A percentile compares a stretch with the other conserved stretches of the same genome.
phyloP scores from a whole-genome alignment of 2,797 vertebrate genomes.

The Pangasius larnaudii region DNA sequence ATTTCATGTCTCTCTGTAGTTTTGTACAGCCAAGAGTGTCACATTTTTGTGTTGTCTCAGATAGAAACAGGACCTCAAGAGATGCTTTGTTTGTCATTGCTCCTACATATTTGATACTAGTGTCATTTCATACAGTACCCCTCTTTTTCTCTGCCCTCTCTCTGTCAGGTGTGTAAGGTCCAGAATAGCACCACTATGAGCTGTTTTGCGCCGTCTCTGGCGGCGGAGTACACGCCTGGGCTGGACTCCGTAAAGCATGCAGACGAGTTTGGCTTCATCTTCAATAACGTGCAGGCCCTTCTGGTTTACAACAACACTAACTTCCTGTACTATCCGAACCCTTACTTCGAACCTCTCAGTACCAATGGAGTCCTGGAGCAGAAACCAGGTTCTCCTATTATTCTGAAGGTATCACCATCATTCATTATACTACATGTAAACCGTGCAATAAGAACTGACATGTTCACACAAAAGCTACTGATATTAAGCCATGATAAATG shows the following conservation, averaged over 20 bases:
- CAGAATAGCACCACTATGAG: slow-evolving; percentile 88
- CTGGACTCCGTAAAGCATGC: slow-evolving; percentile 89
- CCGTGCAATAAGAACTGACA: neutral
- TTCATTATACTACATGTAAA: neutral
- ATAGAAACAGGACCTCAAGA: neutral
- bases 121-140: neutral
- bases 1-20: neutral
- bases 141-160: neutral
- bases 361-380: slow-evolving; percentile 88
- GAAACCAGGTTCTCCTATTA: slow-evolving; percentile 96
- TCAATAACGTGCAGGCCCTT: slow-evolving; percentile 95
- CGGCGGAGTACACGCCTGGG: slow-evolving; percentile 81
- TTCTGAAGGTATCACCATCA: slow-evolving; percentile 88
- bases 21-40: neutral
- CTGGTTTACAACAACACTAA: slow-evolving; percentile 96
- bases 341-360: slow-evolving; percentile 93
- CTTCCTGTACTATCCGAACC: slow-evolving; percentile 96
- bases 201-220: slow-evolving; percentile 89
- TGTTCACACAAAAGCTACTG: neutral
- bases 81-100: slow-evolving; percentile 17
- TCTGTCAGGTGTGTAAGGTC: slow-evolving; percentile 86
- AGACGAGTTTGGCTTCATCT: slow-evolving; percentile 96
- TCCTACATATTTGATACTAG: slow-evolving; percentile 55
- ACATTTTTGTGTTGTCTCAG: neutral
- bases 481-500: neutral